Evolutionary conservation across 2,797 vertebrate species (phyloP).

Genomic region (Scyliorhinus canicula): DNA sequence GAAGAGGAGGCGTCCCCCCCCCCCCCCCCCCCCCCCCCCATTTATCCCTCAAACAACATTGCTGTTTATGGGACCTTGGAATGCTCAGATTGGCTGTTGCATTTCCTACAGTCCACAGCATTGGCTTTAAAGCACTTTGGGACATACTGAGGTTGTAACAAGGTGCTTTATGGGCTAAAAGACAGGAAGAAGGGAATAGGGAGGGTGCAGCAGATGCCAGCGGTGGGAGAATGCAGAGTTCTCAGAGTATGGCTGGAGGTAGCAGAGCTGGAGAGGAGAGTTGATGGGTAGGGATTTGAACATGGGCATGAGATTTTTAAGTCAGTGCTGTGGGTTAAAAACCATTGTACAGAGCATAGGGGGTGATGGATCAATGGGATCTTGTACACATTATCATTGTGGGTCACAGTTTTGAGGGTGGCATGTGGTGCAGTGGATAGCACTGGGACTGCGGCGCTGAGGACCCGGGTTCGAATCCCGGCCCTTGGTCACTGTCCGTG

Average conservation of each 20-base stretch:
- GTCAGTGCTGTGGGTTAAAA: background rate
- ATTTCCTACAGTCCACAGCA: background rate
- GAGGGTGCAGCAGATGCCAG: background rate
- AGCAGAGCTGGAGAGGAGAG: background rate
- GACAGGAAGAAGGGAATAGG: background rate
- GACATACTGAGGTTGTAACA: background rate
- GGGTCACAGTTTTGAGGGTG: no score
- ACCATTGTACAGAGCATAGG: background rate
- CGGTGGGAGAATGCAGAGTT: background rate
- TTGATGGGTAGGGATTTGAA: background rate
- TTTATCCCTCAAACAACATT: background rate
- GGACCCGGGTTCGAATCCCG: no score
- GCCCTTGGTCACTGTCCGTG: no score
- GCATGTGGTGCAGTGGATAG: no score
- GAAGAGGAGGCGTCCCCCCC: background rate
- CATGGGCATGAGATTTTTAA: background rate
- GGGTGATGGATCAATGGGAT: background rate
- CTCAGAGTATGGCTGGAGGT: background rate
- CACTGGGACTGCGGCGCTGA: no score
- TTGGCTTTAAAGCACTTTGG: background rate
- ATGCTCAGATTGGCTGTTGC: background rate
- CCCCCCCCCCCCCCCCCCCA: no score
- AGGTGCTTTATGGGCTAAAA: background rate
- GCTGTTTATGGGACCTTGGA: background rate
- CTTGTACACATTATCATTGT: no score